A percentile compares a stretch with the other conserved stretches of the same genome.
Evolutionary conservation across 2,113 vertebrate genomes (phyloP).

Genomic region (Colinus virginianus): DNA sequence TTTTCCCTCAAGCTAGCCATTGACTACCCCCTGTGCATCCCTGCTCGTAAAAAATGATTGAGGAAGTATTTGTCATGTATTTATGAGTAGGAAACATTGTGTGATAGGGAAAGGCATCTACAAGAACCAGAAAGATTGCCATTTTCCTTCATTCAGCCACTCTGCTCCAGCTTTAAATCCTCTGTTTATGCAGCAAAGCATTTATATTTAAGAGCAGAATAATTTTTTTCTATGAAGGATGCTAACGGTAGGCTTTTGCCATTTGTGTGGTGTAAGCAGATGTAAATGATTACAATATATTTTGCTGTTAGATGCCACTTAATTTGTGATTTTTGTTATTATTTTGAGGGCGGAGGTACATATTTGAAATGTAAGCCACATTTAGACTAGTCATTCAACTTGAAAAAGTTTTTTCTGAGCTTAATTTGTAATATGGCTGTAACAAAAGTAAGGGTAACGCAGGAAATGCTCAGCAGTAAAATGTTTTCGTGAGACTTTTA

Average conservation of each 20-base stretch:
- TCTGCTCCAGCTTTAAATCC: slow-evolving; percentile 80
- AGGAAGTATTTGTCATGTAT: slow-evolving; percentile 99
- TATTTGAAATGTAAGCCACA: slow-evolving; percentile 61
- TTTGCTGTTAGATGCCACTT: slow-evolving; percentile 70
- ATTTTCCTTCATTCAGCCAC: slow-evolving; percentile 78
- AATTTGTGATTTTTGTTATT: slow-evolving; percentile 68
- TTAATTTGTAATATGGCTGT: slow-evolving; percentile 37
- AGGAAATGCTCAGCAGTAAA: slow-evolving; percentile 41
- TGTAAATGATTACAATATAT: slow-evolving; percentile 75
- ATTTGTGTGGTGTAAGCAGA: slow-evolving; percentile 68
- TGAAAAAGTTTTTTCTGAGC: slow-evolving; percentile 58
- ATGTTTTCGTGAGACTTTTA: slow-evolving; percentile 49
- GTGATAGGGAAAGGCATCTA: slow-evolving; percentile 93
- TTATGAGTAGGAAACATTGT: slow-evolving; percentile 96
- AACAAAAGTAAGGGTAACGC: slow-evolving; percentile 46
- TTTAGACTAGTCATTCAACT: slow-evolving; percentile 51
- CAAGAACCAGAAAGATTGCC: slow-evolving; percentile 88
- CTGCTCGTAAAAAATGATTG: slow-evolving; percentile 99
- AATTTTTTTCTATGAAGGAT: slow-evolving; percentile 76
- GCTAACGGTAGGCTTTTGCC: slow-evolving; percentile 69
- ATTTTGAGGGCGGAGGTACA: slow-evolving; percentile 3
- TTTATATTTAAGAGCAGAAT: slow-evolving; percentile 78
- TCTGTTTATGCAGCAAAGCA: slow-evolving; percentile 79
- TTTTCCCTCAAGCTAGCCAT: slow-evolving; percentile 94
- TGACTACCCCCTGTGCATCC: slow-evolving; percentile 96